Evolutionary conservation across 1,140 invertebrate species (phyloP).

Genomic region (Drosophila bocqueti): DNA sequence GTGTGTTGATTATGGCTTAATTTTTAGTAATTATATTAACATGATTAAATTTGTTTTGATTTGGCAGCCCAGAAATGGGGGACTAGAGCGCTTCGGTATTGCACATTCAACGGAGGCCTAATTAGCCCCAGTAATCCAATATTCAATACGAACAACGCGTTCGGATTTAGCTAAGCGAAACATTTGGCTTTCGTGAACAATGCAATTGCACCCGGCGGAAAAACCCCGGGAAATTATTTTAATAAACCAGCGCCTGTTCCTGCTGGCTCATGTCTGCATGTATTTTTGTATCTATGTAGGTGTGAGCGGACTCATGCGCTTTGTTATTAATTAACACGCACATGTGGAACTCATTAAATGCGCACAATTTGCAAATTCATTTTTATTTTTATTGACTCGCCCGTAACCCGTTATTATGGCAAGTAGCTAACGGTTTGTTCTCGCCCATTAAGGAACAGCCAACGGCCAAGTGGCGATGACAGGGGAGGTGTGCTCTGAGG

Average conservation of each 20-base stretch:
- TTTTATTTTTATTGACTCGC: slow-evolving; percentile 77
- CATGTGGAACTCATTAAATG: slow-evolving; percentile 73
- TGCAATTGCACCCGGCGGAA: slow-evolving; percentile 6
- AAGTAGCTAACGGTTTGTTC: slow-evolving; percentile 53
- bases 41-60: slow-evolving; percentile 84
- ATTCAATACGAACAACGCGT: slow-evolving; percentile 16
- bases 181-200: slow-evolving; percentile 24
- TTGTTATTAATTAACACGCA: slow-evolving; percentile 74
- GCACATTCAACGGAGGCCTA: slow-evolving; percentile 12
- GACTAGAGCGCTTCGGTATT: slow-evolving; percentile 11
- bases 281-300: not conserved
- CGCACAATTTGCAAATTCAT: slow-evolving; percentile 71
- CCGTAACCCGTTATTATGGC: slow-evolving; percentile 34
- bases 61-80: slow-evolving; percentile 48
- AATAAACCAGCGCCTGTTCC: slow-evolving; percentile 21
- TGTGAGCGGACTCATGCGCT: slow-evolving; percentile 19
- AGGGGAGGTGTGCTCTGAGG: not conserved
- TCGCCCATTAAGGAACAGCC: slow-evolving; percentile 41
- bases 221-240: slow-evolving; percentile 27
- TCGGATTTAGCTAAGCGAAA: slow-evolving; percentile 16
- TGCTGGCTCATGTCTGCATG: not conserved
- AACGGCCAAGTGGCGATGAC: slow-evolving; percentile 18
- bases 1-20: slow-evolving; percentile 80
- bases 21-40: slow-evolving; percentile 84
- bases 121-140: slow-evolving; percentile 44